phyloP scores from a whole-genome alignment of 2,113 vertebrate genomes.

The Centropus unirufus region DNA sequence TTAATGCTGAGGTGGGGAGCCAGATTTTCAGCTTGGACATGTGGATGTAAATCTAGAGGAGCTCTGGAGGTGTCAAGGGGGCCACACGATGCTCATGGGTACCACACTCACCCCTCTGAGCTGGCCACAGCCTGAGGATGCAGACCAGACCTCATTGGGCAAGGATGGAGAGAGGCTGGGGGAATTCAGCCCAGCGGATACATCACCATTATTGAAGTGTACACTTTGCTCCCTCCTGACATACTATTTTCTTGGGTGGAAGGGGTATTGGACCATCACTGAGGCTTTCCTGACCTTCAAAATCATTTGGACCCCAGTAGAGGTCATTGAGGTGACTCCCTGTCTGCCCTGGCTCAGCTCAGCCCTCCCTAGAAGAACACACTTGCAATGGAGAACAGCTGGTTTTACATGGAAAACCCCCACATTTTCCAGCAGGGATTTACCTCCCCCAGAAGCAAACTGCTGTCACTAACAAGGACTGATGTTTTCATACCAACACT shows the following conservation, averaged over 20 bases:
- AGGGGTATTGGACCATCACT: background rate
- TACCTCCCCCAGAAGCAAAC: background rate
- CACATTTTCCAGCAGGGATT: background rate
- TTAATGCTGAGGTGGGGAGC: background rate
- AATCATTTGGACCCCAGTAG: background rate
- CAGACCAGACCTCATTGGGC: background rate
- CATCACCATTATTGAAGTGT: background rate
- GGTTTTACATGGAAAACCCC: background rate
- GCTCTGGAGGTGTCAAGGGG: background rate
- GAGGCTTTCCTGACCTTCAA: background rate
- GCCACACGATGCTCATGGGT: fast-evolving
- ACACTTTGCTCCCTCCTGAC: background rate
- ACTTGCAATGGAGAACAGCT: background rate
- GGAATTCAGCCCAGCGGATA: background rate
- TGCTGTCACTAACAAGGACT: fast-evolving
- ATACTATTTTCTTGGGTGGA: background rate
- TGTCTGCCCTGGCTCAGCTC: background rate
- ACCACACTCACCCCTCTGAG: fast-evolving
- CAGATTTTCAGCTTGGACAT: background rate
- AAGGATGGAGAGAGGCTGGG: background rate
- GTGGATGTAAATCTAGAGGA: background rate
- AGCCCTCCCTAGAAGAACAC: background rate
- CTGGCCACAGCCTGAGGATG: background rate
- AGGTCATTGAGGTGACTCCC: background rate
- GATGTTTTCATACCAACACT: background rate